Evolutionary conservation across 2,113 vertebrate species (phyloP).

Genomic region (Pelodiscus sinensis): DNA sequence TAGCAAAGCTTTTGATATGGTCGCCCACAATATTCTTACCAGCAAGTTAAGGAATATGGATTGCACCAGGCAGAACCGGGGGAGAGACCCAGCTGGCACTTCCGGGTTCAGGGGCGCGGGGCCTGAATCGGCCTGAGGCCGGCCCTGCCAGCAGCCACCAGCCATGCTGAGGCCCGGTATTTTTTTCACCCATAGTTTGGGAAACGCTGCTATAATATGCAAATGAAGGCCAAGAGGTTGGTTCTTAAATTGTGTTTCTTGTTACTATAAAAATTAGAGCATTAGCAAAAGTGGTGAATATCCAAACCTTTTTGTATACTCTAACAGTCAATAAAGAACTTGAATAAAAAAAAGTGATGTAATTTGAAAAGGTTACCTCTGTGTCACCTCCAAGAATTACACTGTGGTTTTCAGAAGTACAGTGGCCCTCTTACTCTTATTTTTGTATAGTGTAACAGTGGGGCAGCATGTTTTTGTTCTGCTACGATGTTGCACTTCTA

Average conservation of each 20-base stretch:
- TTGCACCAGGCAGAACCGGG: too few species aligned
- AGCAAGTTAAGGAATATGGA: too few species aligned
- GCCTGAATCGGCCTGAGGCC: too few species aligned
- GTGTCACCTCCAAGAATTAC: not conserved
- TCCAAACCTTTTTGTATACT: not conserved
- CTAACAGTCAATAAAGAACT: not conserved
- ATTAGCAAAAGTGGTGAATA: not conserved
- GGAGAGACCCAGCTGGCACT: too few species aligned
- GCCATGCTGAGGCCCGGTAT: too few species aligned
- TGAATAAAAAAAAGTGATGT: not conserved
- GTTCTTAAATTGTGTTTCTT: not conserved
- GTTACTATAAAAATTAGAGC: not conserved
- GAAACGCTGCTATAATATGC: not conserved
- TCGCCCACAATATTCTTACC: too few species aligned
- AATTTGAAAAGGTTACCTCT: not conserved
- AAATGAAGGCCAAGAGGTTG: not conserved
- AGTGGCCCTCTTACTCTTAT: not conserved
- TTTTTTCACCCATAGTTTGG: too few species aligned
- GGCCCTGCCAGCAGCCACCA: too few species aligned
- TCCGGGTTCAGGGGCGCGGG: too few species aligned
- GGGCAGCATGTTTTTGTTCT: not conserved
- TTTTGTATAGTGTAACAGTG: not conserved
- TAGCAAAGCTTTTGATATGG: too few species aligned
- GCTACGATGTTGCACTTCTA: not conserved
- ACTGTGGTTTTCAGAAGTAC: not conserved